Conservation (phyloP, 2,797 vertebrate species). For the Hypotaenidia okinawae region DNA sequence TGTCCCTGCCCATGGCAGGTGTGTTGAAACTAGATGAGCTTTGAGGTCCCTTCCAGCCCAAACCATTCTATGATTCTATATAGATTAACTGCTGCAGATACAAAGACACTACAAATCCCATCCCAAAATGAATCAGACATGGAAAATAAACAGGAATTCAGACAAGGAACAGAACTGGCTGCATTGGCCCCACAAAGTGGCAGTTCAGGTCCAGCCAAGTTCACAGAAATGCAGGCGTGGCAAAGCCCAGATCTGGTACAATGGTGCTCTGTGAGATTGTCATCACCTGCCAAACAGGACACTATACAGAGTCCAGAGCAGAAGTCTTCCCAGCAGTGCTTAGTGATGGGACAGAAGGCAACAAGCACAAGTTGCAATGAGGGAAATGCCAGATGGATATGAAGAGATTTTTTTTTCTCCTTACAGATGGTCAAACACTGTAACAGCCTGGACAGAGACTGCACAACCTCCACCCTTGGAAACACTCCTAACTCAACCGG, state of each 20-base stretch:
- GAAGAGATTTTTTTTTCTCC: not conserved
- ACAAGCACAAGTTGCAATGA: not conserved
- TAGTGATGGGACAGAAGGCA: not conserved
- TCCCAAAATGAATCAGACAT: not conserved
- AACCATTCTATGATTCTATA: too few relatives aligned
- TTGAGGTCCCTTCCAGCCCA: too few relatives aligned
- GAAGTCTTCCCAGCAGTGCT: not conserved
- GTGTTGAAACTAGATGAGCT: too few relatives aligned
- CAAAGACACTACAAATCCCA: not conserved
- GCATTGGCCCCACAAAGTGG: not conserved
- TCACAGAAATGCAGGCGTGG: not conserved
- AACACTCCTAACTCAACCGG: not conserved
- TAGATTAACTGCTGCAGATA: not conserved
- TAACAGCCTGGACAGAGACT: not conserved
- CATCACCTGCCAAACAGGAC: not conserved
- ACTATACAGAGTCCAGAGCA: rapidly evolving
- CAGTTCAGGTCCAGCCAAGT: not conserved
- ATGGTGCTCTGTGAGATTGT: not conserved
- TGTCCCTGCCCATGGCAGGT: too few relatives aligned
- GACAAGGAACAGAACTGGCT: not conserved
- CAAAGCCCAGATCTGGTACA: not conserved
- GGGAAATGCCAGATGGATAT: not conserved
- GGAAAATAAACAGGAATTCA: not conserved
- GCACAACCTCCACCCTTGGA: not conserved
- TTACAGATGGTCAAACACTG: not conserved